Evolutionary conservation across 2,888 invertebrate genomes (phyloP), one percentile per base, ranked within the genome.

Genomic region (Lypha dubia): DNA sequence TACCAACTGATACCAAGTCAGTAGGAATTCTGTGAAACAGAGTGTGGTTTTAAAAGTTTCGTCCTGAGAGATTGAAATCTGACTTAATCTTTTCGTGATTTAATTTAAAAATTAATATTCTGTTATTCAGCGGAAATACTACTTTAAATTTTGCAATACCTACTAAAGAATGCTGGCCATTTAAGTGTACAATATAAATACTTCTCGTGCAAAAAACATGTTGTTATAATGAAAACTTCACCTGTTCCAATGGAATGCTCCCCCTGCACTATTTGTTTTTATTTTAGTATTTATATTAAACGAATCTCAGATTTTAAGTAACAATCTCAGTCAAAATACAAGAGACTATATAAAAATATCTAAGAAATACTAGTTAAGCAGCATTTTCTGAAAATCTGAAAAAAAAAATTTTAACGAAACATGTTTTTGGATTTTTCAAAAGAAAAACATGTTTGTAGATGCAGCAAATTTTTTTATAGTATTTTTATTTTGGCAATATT

Each of bases 311-410:
- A 38, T 22, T 71, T 73, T 73, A 60, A 17, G 62, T 63, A 68
- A 79, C n/a, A n/a, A n/a, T n/a, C n/a, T n/a, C n/a, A n/a, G n/a
- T n/a, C n/a, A 32, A 49, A 28, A 28, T 4, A 49, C 38, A 35
- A 76, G 17, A 62, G 68, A 41, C 22, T 56, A 67, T 46, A 67
- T 44, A 38, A 38, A 75, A 51, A 65, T 35, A 17, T 24, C 28
- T 41, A 41, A 8, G 28, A 56, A 81, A 84, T 84, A 84, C 84
- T 20, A 77, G 84, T 81, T 77, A 28, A 74, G 79, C 84, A 20
- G 70, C 83, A 83, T 85, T 83, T 83, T 76, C 58, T 74, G 49
- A 62, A 44, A 32, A 24, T 51, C 68, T 65, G 44, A 53, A 71
- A 35, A 41, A 17, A 56, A 75, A 76, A 44, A 38, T 58, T 22